Conservation (phyloP, 2,888 invertebrate species). For the Galeruca laticollis region DNA sequence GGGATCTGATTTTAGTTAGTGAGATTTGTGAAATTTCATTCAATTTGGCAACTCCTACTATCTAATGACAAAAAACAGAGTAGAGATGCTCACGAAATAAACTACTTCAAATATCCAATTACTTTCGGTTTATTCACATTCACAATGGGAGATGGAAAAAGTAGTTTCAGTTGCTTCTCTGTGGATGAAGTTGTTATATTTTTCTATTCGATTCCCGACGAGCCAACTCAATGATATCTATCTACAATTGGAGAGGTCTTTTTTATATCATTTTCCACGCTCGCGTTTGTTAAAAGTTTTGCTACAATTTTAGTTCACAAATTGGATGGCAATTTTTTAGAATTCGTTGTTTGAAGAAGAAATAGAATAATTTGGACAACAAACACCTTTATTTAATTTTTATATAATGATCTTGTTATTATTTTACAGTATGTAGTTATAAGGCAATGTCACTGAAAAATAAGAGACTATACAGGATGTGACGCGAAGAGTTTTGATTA, state of each 20-base stretch:
- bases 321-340: slow-evolving; percentile 11
- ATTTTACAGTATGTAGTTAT: too few relatives aligned
- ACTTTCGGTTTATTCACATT: slow-evolving; percentile 41
- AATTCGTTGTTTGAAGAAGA: not conserved
- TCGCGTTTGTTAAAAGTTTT: slow-evolving; percentile 9
- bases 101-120: slow-evolving; percentile 45
- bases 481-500: too few relatives aligned
- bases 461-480: too few relatives aligned
- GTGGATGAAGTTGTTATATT: slow-evolving; percentile 31
- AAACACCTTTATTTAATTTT: not conserved
- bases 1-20: too few relatives aligned
- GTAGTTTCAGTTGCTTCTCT: slow-evolving; percentile 28
- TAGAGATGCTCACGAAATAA: slow-evolving; percentile 40
- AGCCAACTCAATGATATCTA: slow-evolving; percentile 13
- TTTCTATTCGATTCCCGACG: slow-evolving; percentile 16
- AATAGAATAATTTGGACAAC: not conserved
- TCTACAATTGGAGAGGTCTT: slow-evolving; percentile 14
- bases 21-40: not conserved
- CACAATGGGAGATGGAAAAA: slow-evolving; percentile 26
- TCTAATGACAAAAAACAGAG: not conserved
- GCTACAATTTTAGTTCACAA: slow-evolving; percentile 3
- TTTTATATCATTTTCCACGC: slow-evolving; percentile 19
- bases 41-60: slow-evolving; percentile 16
- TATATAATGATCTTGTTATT: too few relatives aligned
- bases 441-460: too few relatives aligned